phyloP scores from a whole-genome alignment of 2,113 vertebrate genomes.

The Lophura nycthemera region DNA sequence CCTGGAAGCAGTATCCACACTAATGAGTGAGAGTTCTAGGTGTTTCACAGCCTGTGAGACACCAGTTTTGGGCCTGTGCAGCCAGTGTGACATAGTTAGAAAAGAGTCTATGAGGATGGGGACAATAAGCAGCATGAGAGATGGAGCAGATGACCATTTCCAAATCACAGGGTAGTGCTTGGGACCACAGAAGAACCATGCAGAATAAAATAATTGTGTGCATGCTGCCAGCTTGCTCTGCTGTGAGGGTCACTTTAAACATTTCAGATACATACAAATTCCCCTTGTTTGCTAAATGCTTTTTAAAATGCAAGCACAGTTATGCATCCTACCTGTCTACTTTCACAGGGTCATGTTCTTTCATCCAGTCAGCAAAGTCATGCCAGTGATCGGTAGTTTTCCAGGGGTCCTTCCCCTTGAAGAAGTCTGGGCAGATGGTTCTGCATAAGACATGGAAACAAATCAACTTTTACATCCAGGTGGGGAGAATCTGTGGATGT shows the following conservation, averaged over 20 bases:
- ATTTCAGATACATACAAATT: background rate
- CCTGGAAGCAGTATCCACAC: background rate
- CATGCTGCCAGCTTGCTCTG: background rate
- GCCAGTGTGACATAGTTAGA: background rate
- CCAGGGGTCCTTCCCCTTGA: slow-evolving; percentile 88
- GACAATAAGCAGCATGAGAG: background rate
- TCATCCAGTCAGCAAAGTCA: slow-evolving; percentile 86
- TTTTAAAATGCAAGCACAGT: background rate
- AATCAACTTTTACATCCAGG: background rate
- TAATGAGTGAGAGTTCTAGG: background rate
- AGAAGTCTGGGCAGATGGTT: slow-evolving; percentile 90
- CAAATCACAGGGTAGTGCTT: background rate
- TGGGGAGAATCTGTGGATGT: background rate
- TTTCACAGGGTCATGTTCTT: slow-evolving; percentile 81
- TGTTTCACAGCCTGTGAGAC: background rate
- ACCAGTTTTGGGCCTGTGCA: background rate
- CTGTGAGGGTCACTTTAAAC: background rate
- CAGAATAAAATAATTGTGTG: background rate
- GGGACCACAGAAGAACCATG: background rate
- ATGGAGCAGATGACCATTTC: background rate
- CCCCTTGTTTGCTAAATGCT: background rate
- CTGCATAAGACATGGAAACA: slow-evolving; percentile 54
- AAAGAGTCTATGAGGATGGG: background rate
- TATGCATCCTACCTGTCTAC: slow-evolving; percentile 83
- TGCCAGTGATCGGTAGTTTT: slow-evolving; percentile 80